phyloP scores from a whole-genome alignment of 2,797 vertebrate species.

The Emys orbicularis region DNA sequence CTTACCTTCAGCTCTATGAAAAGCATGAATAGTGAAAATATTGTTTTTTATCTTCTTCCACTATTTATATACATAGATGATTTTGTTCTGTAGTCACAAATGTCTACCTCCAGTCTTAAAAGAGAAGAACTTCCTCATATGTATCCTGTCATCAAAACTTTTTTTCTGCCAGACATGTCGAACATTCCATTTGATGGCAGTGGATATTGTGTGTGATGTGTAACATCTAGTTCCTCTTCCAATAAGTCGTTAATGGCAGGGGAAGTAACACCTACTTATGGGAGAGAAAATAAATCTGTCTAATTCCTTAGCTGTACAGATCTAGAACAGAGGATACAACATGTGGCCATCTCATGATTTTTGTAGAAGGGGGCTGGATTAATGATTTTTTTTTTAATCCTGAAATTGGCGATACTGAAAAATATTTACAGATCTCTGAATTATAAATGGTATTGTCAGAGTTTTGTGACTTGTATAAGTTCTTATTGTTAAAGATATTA shows the following conservation, averaged over 20 bases:
- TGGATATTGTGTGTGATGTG: too few relatives aligned
- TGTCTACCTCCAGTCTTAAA: neutral
- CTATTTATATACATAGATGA: neutral
- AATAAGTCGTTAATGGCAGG: too few relatives aligned
- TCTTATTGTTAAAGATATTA: neutral
- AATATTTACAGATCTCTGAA: neutral
- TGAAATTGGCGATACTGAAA: neutral
- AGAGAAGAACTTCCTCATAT: too few relatives aligned
- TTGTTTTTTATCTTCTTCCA: too few relatives aligned
- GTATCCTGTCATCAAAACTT: too few relatives aligned
- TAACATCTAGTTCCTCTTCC: too few relatives aligned
- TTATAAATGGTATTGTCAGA: neutral
- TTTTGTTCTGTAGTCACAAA: neutral
- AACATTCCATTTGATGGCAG: too few relatives aligned
- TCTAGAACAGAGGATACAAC: neutral
- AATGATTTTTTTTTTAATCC: neutral
- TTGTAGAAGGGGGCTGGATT: neutral
- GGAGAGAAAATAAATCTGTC: neutral
- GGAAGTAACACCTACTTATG: too few relatives aligned
- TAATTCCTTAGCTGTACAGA: neutral
- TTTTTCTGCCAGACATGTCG: too few relatives aligned
- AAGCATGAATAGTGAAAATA: too few relatives aligned
- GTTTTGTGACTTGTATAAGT: too few relatives aligned
- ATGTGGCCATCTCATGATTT: neutral
- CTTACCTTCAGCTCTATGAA: too few relatives aligned